A percentile compares a stretch with the other conserved stretches of the same genome.
phyloP scores from a whole-genome alignment of 2,888 invertebrate genomes.

The Epinotia nisella region DNA sequence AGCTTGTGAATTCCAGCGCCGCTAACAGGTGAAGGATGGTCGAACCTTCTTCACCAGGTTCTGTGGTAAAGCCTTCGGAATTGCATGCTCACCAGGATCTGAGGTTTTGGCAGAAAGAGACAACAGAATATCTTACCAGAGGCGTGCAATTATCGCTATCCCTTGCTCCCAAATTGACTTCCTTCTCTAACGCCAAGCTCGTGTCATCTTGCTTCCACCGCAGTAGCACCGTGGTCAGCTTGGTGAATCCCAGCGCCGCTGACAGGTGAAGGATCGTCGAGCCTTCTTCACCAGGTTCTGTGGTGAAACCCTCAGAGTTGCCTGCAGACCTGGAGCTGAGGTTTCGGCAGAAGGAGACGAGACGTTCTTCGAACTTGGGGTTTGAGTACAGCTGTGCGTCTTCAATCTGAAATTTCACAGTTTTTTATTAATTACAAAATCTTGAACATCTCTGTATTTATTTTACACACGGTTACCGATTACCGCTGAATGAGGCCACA shows the following conservation, averaged over 20 bases:
- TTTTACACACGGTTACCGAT: too few relatives aligned
- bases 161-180: slow-evolving; percentile 95
- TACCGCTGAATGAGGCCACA: too few relatives aligned
- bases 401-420: slow-evolving; percentile 79
- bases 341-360: slow-evolving; percentile 93
- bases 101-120: slow-evolving; percentile 90
- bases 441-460: too few relatives aligned
- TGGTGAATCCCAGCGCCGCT: slow-evolving; percentile 95
- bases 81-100: slow-evolving; percentile 79
- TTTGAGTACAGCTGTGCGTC: slow-evolving; percentile 86
- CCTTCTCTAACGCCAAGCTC: slow-evolving; percentile 93
- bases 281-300: slow-evolving; percentile 75
- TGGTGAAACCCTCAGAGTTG: slow-evolving; percentile 84
- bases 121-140: slow-evolving; percentile 85
- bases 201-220: slow-evolving; percentile 96
- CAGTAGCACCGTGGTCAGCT: slow-evolving; percentile 92
- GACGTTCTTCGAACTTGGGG: slow-evolving; percentile 92
- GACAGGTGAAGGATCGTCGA: slow-evolving; percentile 95
- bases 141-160: slow-evolving; percentile 97
- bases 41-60: slow-evolving; percentile 82
- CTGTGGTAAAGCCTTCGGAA: slow-evolving; percentile 85
- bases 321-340: slow-evolving; percentile 84
- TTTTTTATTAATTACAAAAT: not conserved
- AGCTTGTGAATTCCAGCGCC: too few relatives aligned
- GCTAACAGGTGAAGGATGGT: too few relatives aligned